Conservation (phyloP, 2,888 invertebrate genomes). For the Abscondita cerata region DNA sequence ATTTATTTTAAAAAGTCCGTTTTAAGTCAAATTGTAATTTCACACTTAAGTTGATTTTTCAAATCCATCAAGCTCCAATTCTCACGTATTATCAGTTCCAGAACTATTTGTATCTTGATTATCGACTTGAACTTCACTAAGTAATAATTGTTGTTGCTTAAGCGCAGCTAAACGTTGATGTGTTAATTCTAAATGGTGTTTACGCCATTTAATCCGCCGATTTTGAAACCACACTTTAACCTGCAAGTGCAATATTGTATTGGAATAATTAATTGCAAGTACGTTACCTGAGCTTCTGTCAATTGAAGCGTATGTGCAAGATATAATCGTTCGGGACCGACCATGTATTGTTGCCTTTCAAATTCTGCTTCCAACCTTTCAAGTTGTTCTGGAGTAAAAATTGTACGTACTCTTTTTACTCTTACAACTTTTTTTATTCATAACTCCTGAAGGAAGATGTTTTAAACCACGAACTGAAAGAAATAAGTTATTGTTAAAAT, state of each 20-base stretch:
- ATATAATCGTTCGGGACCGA: constrained; percentile 92
- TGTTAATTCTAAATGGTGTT: constrained; percentile 91
- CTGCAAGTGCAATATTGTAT: constrained; percentile 58
- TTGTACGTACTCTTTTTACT: constrained; percentile 91
- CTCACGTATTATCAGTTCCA: constrained; percentile 53
- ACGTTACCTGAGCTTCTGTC: constrained; percentile 83
- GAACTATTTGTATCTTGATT: constrained; percentile 61
- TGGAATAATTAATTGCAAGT: background rate
- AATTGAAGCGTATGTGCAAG: constrained; percentile 86
- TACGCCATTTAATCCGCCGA: constrained; percentile 94
- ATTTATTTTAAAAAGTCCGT: background rate
- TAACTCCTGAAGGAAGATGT: constrained; percentile 47
- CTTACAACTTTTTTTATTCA: constrained; percentile 62
- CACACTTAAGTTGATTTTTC: background rate
- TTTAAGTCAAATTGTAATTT: background rate
- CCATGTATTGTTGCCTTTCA: constrained; percentile 97
- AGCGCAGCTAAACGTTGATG: constrained; percentile 80
- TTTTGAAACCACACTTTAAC: constrained; percentile 95
- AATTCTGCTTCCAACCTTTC: constrained; percentile 94
- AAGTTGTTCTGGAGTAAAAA: constrained; percentile 95
- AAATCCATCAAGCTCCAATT: background rate
- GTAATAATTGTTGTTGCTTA: constrained; percentile 59
- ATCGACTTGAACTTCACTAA: constrained; percentile 58
- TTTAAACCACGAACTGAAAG: constrained; percentile 50
- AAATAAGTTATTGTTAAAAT: too few relatives aligned